Conservation (phyloP, 1,140 invertebrate species). For the Aphidius gifuensis region DNA sequence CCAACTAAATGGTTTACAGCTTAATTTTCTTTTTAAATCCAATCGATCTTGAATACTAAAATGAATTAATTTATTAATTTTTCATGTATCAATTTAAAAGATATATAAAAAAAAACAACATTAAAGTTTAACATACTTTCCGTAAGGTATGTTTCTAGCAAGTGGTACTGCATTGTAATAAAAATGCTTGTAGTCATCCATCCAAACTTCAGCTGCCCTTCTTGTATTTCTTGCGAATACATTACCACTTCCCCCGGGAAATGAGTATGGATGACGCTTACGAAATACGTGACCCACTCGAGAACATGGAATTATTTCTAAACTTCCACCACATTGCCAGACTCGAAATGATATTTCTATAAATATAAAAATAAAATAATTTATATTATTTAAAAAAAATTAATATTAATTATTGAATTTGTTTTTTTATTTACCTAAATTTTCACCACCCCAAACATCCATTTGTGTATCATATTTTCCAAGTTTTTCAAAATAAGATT, state of each 20-base stretch:
- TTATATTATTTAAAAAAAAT: not conserved
- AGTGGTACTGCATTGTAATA: constrained; percentile 85
- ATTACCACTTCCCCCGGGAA: constrained; percentile 87
- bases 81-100: constrained; percentile 10
- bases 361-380: constrained; percentile 25
- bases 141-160: constrained; percentile 81
- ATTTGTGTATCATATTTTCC: constrained; percentile 97
- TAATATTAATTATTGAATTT: not conserved
- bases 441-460: constrained; percentile 94
- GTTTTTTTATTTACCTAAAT: constrained; percentile 59
- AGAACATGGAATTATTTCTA: constrained; percentile 93
- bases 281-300: constrained; percentile 88
- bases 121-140: constrained; percentile 62
- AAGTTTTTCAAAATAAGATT: constrained; percentile 87
- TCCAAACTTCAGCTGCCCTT: constrained; percentile 91
- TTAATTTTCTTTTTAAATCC: constrained; percentile 74
- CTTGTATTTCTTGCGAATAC: constrained; percentile 86
- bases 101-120: not conserved
- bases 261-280: constrained; percentile 93
- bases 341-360: constrained; percentile 74
- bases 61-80: constrained; percentile 26
- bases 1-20: constrained; percentile 96
- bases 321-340: constrained; percentile 94
- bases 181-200: constrained; percentile 92
- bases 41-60: constrained; percentile 82